These are phyloP conservation scores for Agrypnia vestita DNA, from an alignment of 1,140 invertebrate genomes.

Conservation along the genomic window DNA sequence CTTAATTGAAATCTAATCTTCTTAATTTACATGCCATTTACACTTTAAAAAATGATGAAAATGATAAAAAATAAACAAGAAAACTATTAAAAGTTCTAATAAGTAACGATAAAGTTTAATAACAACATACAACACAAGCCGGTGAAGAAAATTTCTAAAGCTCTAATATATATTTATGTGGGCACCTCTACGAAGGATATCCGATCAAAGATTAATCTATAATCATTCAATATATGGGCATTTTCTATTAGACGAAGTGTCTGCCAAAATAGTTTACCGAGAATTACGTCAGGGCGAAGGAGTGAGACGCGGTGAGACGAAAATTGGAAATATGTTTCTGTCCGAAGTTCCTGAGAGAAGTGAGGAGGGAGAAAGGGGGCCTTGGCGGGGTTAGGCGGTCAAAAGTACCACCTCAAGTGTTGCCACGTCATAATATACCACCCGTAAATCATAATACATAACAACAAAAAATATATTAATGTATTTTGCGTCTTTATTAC, in stretches of 20 bases:
- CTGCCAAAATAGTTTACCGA: constrained; percentile 33
- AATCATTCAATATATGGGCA: constrained; percentile 38
- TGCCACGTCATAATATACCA: constrained; percentile 14
- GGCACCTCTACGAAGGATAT: constrained; percentile 6
- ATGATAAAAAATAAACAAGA: too few relatives aligned
- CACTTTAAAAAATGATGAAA: too few relatives aligned
- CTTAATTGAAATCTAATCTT: too few relatives aligned
- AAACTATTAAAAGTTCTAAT: too few relatives aligned
- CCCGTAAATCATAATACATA: background rate
- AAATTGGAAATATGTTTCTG: constrained; percentile 60
- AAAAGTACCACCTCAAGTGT: constrained; percentile 1
- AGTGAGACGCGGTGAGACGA: constrained; percentile 49
- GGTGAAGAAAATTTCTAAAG: background rate
- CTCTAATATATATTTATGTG: background rate
- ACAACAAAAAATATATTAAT: too few relatives aligned
- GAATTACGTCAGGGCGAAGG: constrained; percentile 12
- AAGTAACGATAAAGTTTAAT: too few relatives aligned
- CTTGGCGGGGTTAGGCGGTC: background rate
- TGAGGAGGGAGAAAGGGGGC: constrained; percentile 1
- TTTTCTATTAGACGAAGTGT: constrained; percentile 39
- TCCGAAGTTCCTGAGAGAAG: constrained; percentile 44
- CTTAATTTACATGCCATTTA: too few relatives aligned
- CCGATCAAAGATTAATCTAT: constrained; percentile 39
- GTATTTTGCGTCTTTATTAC: too few relatives aligned
- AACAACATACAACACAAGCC: too few relatives aligned